phyloP scores from a whole-genome alignment of 37 sponge, comb jelly and placozoan genomes.

The Beroe ovata region DNA sequence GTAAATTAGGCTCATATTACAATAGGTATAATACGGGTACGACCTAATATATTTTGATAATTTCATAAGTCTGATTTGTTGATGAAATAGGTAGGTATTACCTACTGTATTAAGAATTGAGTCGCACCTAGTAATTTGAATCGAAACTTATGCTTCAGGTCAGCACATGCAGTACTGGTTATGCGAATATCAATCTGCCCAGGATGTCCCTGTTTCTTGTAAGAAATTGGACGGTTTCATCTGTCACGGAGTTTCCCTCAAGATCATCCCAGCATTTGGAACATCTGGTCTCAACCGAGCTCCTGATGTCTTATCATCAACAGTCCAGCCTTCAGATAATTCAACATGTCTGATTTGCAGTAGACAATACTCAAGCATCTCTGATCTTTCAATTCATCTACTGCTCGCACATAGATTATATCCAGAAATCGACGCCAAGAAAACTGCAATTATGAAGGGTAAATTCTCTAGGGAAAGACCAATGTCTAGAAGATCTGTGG shows the following conservation, averaged over 20 bases:
- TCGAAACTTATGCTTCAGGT: constrained; percentile 28
- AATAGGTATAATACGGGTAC: too few species aligned
- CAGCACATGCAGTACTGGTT: constrained; percentile 58
- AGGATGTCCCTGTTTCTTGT: constrained; percentile 32
- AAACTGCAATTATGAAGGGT: neutral
- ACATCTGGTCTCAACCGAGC: neutral
- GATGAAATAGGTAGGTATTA: too few species aligned
- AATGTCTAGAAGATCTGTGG: neutral
- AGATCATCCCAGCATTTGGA: neutral
- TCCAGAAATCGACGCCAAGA: neutral
- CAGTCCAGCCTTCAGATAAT: neutral
- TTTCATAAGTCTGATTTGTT: too few species aligned
- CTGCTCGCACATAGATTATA: neutral
- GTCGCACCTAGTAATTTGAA: too few species aligned
- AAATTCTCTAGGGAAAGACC: neutral
- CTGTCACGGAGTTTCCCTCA: neutral
- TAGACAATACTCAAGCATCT: neutral
- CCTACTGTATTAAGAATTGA: too few species aligned
- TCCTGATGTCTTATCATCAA: neutral
- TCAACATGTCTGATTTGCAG: neutral
- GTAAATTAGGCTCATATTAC: too few species aligned
- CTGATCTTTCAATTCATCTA: neutral
- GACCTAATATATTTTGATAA: too few species aligned
- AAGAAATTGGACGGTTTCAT: constrained; percentile 10
- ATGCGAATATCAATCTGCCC: constrained; percentile 50